Percentiles rank a stretch among this genome's conserved stretches.
Evolutionary conservation across 2,113 vertebrate genomes (phyloP).

Genomic region (Chloebia gouldiae): DNA sequence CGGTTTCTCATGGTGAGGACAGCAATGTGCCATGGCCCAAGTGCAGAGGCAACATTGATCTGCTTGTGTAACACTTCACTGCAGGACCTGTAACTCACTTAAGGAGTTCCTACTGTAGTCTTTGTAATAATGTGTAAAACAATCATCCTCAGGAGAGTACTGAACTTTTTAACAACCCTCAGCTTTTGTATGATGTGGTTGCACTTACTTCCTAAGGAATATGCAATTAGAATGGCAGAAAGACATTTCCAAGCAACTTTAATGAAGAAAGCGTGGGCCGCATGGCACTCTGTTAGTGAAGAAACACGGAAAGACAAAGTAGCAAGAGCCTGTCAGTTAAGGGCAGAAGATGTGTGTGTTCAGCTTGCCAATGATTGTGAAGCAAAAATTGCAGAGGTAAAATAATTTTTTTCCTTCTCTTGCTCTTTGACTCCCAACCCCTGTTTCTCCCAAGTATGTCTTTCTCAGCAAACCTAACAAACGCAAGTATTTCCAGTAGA

Average conservation of each 20-base stretch:
- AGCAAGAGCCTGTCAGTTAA: constrained; percentile 84
- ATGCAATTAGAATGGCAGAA: constrained; percentile 76
- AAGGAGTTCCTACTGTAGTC: neutral
- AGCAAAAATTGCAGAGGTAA: constrained; percentile 83
- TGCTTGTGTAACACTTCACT: neutral
- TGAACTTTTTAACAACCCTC: neutral
- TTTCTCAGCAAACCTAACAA: neutral
- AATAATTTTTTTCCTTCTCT: neutral
- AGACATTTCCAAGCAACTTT: constrained; percentile 81
- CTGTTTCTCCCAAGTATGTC: neutral
- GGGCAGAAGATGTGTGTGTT: constrained; percentile 89
- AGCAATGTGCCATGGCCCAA: accelerated
- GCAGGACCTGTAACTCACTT: accelerated
- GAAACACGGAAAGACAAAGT: constrained; percentile 85
- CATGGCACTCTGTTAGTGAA: constrained; percentile 81
- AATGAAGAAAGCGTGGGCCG: constrained; percentile 86
- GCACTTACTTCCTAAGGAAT: constrained; percentile 70
- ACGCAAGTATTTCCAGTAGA: neutral
- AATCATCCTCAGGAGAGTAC: neutral
- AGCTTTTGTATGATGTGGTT: neutral
- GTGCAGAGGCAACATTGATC: neutral
- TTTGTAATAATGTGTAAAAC: neutral
- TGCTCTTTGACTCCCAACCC: neutral
- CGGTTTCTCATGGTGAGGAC: accelerated
- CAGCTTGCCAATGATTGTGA: constrained; percentile 87